Conservation (phyloP, 1,140 invertebrate species). For the Dryas iulia region DNA sequence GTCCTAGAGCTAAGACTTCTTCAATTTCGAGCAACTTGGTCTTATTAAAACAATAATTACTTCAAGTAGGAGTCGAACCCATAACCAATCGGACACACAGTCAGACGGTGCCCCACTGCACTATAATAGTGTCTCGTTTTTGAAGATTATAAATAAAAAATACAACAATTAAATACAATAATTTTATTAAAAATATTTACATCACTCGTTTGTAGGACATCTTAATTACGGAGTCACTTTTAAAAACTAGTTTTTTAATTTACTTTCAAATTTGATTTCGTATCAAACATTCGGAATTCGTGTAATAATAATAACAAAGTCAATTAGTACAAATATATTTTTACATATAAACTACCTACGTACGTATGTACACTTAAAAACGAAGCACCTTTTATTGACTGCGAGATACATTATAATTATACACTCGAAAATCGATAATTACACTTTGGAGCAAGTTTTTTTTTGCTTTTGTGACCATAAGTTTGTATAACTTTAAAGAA, state of each 20-base stretch:
- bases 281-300: not conserved
- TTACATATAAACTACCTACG: slow-evolving; percentile 12
- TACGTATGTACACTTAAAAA: slow-evolving; percentile 28
- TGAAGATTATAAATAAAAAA: not conserved
- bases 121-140: not conserved
- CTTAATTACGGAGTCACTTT: too few relatives aligned
- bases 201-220: not conserved
- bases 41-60: too few relatives aligned
- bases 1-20: too few relatives aligned
- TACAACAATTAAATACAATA: not conserved
- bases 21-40: too few relatives aligned
- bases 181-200: slow-evolving; percentile 19
- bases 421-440: not conserved
- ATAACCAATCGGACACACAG: too few relatives aligned
- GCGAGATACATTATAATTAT: not conserved
- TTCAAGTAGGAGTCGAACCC: too few relatives aligned
- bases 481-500: too few relatives aligned
- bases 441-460: not conserved
- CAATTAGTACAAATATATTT: slow-evolving; percentile 15
- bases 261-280: not conserved
- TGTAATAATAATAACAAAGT: too few relatives aligned
- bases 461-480: not conserved
- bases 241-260: not conserved
- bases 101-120: too few relatives aligned
- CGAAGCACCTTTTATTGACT: slow-evolving; percentile 15